Base-by-base conservation (phyloP, 2,888 invertebrate genomes). In the Melieria omissa region DNA sequence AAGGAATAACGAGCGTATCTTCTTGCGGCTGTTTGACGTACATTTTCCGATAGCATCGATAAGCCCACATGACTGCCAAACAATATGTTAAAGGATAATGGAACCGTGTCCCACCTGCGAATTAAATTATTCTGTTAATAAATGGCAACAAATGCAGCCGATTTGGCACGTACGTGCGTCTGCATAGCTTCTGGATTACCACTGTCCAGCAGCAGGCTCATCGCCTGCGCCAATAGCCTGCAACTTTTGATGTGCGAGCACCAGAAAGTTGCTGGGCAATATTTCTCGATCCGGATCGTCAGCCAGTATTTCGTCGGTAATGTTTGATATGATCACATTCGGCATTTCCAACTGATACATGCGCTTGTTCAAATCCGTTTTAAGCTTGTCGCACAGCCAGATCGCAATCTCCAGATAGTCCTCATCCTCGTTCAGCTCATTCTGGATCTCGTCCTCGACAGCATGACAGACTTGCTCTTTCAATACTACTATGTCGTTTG, bases 31-130 rank as follows among this genome's bases (percentile, higher is more conserved):
- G 94, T 92, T 87, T 96, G 96, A 0, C 92, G 90, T 12, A 96
- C 90, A 29, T 93, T 91, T 83, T 93, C 92, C 0, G 93, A 90
- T n/a, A 95, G 88, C 42, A 94, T 88, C 0, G 94, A 92, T 7
- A 93, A 90, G 1, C 95, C 96, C 58, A 93, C 87, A 76, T 92
- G 90, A 78, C 96, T 95, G 52, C 92, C 91, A 79, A 95, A 94
- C 58, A 95, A 84, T 75, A 89, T 88, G 73, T 88, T 88, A 47
- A 90, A 85, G 1, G 88, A 87, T 5, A 88, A 81, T 45, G 88
- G 0, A 80, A 80, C 16, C 85, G 81, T 6, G 86, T 81, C 5
- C 85, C 78, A 60, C 86, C 87, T 58, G 79, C 16, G 75, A 73
- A 76, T 61, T 41, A 61, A 69, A 16, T 16, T 16, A 16, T 16